Evolutionary conservation across 2,888 invertebrate genomes (phyloP).

Genomic region (Coenonympha arcania): DNA sequence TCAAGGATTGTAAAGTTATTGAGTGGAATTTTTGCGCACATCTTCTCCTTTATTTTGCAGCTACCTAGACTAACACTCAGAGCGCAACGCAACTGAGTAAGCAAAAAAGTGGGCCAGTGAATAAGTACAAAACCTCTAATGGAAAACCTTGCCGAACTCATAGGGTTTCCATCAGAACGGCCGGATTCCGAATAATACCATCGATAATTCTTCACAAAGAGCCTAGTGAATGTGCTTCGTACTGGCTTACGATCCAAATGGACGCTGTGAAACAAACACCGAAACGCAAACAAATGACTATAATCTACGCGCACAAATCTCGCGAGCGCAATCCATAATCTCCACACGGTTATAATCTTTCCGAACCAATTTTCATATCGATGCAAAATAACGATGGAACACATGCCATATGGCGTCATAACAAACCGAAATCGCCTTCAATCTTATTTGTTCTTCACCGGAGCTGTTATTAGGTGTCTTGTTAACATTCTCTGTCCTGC

Average conservation of each 20-base stretch:
- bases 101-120: too few relatives aligned
- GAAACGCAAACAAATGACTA: conserved; percentile 14
- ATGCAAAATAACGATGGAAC: conserved; percentile 42
- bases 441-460: conserved; percentile 64
- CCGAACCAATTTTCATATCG: conserved; percentile 26
- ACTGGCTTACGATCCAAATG: neutral
- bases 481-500: conserved; percentile 61
- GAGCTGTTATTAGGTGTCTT: conserved; percentile 68
- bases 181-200: neutral
- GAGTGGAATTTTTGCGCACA: too few relatives aligned
- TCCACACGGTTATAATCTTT: conserved; percentile 15
- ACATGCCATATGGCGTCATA: conserved; percentile 57
- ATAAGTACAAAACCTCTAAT: too few relatives aligned
- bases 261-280: conserved; percentile 17
- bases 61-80: too few relatives aligned
- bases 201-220: neutral
- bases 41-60: too few relatives aligned
- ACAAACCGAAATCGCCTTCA: conserved; percentile 46
- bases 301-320: conserved; percentile 13
- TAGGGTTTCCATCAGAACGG: too few relatives aligned
- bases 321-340: conserved; percentile 11
- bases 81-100: too few relatives aligned
- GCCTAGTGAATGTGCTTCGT: conserved; percentile 6
- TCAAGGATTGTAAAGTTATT: too few relatives aligned
- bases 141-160: too few relatives aligned